Conservation (phyloP, 1,140 invertebrate genomes). For the Halictus rubicundus region DNA sequence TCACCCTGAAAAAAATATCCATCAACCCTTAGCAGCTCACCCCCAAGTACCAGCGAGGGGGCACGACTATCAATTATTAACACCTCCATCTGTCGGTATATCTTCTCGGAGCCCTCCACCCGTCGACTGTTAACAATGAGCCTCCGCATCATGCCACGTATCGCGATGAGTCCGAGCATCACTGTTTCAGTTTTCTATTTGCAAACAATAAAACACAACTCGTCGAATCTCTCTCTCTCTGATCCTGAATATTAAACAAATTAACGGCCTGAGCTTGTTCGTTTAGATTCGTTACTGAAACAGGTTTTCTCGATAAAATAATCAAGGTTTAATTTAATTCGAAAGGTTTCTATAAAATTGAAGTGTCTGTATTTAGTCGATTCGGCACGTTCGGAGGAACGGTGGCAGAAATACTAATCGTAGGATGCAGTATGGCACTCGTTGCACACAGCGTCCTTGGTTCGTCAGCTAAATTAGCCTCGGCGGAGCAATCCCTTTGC, state of each 20-base stretch:
- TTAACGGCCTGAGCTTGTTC: background rate
- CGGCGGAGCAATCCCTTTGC: constrained; percentile 48
- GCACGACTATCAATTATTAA: constrained; percentile 78
- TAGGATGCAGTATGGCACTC: background rate
- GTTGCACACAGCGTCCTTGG: constrained; percentile 8
- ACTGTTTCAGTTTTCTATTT: constrained; percentile 44
- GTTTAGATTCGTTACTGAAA: too few species aligned
- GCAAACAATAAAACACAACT: background rate
- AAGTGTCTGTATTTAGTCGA: too few species aligned
- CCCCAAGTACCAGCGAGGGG: constrained; percentile 69
- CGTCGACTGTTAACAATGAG: constrained; percentile 55
- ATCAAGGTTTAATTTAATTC: too few species aligned
- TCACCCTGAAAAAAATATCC: constrained; percentile 46
- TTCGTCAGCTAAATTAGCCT: constrained; percentile 51
- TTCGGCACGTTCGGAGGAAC: background rate
- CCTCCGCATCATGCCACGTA: constrained; percentile 68
- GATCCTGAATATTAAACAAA: background rate
- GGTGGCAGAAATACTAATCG: background rate
- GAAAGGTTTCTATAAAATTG: too few species aligned
- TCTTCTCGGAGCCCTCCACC: constrained; percentile 61
- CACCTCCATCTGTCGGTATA: constrained; percentile 77
- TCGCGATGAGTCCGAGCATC: constrained; percentile 59
- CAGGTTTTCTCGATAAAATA: too few species aligned
- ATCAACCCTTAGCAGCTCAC: constrained; percentile 46
- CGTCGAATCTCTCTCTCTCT: background rate